A percentile compares a stretch with the other conserved stretches of the same genome.
Evolutionary conservation across 2,797 vertebrate genomes (phyloP).

Genomic region (Rhinophrynus dorsalis): DNA sequence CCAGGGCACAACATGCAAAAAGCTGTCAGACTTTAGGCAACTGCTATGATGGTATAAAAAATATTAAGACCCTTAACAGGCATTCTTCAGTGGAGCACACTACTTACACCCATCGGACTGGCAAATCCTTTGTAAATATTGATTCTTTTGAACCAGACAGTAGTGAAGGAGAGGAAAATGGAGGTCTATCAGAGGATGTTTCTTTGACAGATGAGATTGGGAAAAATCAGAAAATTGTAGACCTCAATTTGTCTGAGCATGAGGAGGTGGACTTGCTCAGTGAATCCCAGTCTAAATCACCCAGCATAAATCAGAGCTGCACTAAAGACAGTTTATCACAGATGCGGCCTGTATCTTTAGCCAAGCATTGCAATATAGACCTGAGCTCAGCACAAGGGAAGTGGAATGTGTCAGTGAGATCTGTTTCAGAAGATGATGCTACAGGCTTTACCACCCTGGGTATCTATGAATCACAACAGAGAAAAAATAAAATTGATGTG

Average conservation of each 20-base stretch:
- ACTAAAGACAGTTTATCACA: conserved; percentile 55
- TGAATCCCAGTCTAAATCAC: conserved; percentile 51
- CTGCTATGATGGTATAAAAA: conserved; percentile 38
- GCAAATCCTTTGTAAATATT: conserved; percentile 65
- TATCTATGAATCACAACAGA: conserved; percentile 43
- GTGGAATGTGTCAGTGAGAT: conserved; percentile 39
- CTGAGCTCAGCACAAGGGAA: conserved; percentile 35
- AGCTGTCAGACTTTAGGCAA: conserved; percentile 48
- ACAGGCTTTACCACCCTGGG: conserved; percentile 34
- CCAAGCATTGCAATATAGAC: conserved; percentile 40
- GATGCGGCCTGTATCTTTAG: conserved; percentile 49
- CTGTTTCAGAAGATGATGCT: conserved; percentile 51
- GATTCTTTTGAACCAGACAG: conserved; percentile 69
- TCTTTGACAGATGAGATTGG: conserved; percentile 48
- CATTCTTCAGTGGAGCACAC: conserved; percentile 33
- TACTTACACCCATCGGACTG: conserved; percentile 53
- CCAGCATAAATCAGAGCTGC: conserved; percentile 28
- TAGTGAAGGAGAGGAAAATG: conserved; percentile 64
- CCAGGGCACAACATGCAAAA: conserved; percentile 46
- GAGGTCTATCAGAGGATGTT: conserved; percentile 39
- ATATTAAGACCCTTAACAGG: background rate
- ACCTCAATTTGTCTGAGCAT: conserved; percentile 57
- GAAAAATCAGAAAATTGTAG: conserved; percentile 56
- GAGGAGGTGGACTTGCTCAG: conserved; percentile 54
- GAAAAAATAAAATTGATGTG: conserved; percentile 30